Percentiles rank a stretch among this genome's conserved stretches.
phyloP scores from a whole-genome alignment of 2,888 invertebrate species.

The Pristionchus maxplancki region DNA sequence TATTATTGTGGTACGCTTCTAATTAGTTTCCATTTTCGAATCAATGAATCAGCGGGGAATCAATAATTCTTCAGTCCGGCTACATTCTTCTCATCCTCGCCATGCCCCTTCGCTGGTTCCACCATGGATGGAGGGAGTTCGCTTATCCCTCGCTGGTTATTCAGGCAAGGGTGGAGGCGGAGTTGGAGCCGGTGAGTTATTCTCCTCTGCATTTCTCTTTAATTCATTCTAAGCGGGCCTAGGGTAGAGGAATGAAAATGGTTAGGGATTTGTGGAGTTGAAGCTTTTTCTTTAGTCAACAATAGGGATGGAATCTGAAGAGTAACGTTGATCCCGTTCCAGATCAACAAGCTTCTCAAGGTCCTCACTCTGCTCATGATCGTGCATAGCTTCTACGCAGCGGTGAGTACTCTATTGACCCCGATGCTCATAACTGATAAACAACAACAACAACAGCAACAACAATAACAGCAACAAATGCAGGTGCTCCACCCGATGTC shows the following conservation, averaged over 20 bases:
- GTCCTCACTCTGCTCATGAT: neutral
- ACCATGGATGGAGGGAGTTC: constrained; percentile 5
- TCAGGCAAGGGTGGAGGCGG: neutral
- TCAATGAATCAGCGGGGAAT: neutral
- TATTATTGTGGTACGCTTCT: neutral
- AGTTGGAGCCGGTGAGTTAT: neutral
- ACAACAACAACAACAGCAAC: too few species aligned
- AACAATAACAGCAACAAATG: neutral
- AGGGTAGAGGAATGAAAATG: neutral
- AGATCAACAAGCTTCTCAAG: neutral
- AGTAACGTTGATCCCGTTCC: neutral
- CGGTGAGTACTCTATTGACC: too few species aligned
- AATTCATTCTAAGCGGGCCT: neutral
- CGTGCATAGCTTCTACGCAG: neutral
- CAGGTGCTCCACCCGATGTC: neutral
- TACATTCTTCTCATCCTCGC: neutral
- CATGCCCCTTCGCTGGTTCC: neutral
- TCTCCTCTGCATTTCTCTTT: too few species aligned
- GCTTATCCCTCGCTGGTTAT: neutral
- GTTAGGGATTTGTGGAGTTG: neutral
- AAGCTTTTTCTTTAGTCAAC: too few species aligned
- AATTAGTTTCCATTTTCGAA: too few species aligned
- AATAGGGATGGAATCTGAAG: too few species aligned
- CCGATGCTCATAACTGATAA: too few species aligned
- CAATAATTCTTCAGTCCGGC: neutral